Evolutionary conservation across 2,797 vertebrate species (phyloP), one percentile per base, ranked within the genome.

Genomic region (Anolis apletophallus): DNA sequence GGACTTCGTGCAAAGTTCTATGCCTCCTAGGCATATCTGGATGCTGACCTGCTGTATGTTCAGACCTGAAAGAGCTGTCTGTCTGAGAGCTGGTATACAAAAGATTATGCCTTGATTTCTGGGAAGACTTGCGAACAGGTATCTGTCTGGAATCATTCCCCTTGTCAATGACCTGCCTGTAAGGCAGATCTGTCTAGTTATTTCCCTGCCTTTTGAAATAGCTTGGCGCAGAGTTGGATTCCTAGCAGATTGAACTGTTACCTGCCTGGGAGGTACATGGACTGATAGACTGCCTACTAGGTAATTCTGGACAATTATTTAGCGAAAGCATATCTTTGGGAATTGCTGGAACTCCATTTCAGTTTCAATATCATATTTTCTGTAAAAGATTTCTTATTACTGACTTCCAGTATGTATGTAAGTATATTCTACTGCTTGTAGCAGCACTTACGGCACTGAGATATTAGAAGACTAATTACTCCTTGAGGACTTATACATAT

Each of bases 141-240:
- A 88, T 72, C 83, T 92, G 88, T 95, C 92, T 93, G 68, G 90
- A 89, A 91, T 83, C 84, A 83, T 90, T 92, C 85, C 86, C 89
- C 85, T 94, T 93, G 91, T 89, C 64, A 80, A 93, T 90, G 92
- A 95, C 93, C 93, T 95, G 95, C 96, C 95, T 95, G 23, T 79
- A 77, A 95, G 95, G 94, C 94, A 94, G 84, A 93, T 88, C 87
- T 92, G 87, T 93, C 95, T 96, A 93, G 93, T 95, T 96, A 95
- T 93, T 94, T 94, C 88, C 81, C 90, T 85, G 85, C 32, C 94
- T 95, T 73, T 96, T 96, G 95, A 96, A 96, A 90, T 85, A 87
- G 80, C 83, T 88, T 80, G 71, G 64, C 81, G 77, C 88, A 91
- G 86, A 91, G 89, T 7, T 91, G 89, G 85, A 80, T 92, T 93